Percentiles rank a stretch among this genome's conserved stretches.
These are phyloP conservation scores for Zeugodacus cucurbitae DNA, from an alignment of 1,140 invertebrate genomes.

Conservation along the genomic window DNA sequence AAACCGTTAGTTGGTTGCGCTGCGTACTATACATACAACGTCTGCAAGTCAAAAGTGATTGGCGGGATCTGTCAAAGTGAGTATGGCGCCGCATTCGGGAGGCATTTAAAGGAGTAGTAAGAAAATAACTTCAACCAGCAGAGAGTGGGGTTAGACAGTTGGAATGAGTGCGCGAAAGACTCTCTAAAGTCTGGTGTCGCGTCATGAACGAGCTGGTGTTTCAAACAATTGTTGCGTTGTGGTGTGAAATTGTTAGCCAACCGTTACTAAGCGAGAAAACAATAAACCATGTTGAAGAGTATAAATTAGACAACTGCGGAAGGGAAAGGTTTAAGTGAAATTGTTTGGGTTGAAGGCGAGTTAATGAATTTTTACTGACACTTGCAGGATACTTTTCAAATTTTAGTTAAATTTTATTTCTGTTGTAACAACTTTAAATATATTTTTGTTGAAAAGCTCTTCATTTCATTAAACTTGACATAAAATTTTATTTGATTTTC, in stretches of 20 bases:
- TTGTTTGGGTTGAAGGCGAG: background rate
- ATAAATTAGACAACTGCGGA: background rate
- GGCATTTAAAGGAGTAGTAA: background rate
- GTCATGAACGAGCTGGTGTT: background rate
- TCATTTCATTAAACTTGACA: background rate
- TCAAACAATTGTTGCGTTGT: background rate
- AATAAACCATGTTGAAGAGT: background rate
- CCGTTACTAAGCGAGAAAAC: background rate
- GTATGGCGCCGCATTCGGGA: background rate
- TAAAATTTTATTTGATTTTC: background rate
- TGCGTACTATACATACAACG: background rate
- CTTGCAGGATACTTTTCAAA: no score
- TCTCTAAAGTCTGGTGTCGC: background rate
- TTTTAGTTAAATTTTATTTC: background rate
- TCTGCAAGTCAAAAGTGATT: constrained; percentile 35
- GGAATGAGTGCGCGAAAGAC: background rate
- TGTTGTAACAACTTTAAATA: no score
- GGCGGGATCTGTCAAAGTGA: constrained; percentile 30
- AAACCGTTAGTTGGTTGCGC: constrained; percentile 26
- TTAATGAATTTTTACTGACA: background rate
- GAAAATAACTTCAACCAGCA: background rate
- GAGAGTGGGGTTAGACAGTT: background rate
- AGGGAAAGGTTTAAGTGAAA: background rate
- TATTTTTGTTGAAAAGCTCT: no score
- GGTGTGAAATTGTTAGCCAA: background rate